Evolutionary conservation across 2,113 vertebrate genomes (phyloP).

Genomic region (Helogale parvula): DNA sequence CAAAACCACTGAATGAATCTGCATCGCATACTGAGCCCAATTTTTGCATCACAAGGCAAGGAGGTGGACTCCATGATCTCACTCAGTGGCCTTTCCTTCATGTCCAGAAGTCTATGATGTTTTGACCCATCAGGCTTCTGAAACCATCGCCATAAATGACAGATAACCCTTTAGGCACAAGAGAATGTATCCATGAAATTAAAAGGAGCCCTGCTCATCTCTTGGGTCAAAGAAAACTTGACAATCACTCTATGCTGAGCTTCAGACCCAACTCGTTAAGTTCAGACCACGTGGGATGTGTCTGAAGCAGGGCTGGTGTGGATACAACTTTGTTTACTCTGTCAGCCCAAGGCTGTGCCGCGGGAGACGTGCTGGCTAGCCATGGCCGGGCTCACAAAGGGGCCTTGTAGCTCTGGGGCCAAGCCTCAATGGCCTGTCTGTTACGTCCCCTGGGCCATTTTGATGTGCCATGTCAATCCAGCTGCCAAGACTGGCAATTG

Average conservation of each 20-base stretch:
- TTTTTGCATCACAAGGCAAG: background rate
- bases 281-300: background rate
- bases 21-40: background rate
- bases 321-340: conserved; percentile 6
- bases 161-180: background rate
- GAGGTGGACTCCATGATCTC: background rate
- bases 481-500: background rate
- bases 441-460: background rate
- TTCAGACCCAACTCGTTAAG: background rate
- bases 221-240: background rate
- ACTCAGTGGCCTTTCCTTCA: background rate
- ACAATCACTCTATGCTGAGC: background rate
- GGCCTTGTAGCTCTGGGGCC: background rate
- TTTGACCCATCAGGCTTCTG: background rate
- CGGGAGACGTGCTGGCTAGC: conserved; percentile 17
- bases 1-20: background rate
- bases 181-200: background rate
- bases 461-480: background rate
- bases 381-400: background rate
- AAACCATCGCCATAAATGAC: background rate
- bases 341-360: background rate
- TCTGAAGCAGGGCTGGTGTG: background rate
- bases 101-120: background rate
- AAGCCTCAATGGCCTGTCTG: conserved; percentile 30
- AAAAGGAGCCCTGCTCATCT: background rate